These are phyloP conservation scores for Muntiacus reevesi DNA, from an alignment of 2,113 vertebrate genomes.

Conservation along the genomic window DNA sequence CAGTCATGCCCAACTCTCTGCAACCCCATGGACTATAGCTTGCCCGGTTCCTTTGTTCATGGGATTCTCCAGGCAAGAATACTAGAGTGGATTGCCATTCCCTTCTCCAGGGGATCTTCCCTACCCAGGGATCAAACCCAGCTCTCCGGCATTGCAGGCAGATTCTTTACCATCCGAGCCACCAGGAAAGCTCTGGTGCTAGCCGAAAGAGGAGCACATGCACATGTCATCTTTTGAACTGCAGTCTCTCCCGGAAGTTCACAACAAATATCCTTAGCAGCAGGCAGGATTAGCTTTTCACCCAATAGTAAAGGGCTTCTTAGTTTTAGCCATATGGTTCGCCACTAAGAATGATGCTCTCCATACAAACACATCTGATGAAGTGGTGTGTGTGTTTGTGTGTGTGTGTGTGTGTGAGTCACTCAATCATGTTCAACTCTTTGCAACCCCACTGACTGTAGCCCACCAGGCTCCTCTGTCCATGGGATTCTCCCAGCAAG, in stretches of 20 bases:
- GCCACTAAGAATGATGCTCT: neutral
- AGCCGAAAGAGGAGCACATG: neutral
- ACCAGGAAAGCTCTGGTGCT: neutral
- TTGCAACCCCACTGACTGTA: neutral
- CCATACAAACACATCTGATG: neutral
- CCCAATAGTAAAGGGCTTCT: neutral
- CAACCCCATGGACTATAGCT: neutral
- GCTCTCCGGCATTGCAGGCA: neutral
- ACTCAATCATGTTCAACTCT: neutral
- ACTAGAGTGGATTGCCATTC: neutral
- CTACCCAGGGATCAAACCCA: neutral
- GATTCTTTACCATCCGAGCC: neutral
- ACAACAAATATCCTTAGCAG: neutral
- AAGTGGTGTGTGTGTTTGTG: neutral
- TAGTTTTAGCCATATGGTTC: neutral
- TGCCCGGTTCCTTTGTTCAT: neutral
- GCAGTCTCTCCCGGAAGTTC: neutral
- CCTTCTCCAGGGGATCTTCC: neutral
- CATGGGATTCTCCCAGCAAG: neutral
- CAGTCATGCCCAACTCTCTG: neutral
- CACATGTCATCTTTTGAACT: neutral
- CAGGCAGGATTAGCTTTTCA: neutral
- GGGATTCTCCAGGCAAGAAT: neutral
- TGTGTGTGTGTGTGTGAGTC: neutral
- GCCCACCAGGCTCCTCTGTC: neutral